Conservation (phyloP, 1,140 invertebrate species). For the Eurytemora carolleeae region DNA sequence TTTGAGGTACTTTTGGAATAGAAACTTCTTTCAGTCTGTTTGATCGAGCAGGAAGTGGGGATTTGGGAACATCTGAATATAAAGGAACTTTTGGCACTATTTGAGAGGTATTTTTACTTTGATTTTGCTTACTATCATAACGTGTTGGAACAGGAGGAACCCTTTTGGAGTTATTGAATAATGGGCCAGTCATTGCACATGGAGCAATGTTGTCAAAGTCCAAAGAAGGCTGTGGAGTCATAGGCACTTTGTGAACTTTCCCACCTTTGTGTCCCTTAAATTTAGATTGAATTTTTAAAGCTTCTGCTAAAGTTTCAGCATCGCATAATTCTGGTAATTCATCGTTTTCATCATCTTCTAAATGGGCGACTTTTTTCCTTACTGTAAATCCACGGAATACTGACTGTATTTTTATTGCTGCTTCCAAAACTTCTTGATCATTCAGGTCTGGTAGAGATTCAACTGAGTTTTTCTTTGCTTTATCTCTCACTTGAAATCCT, state of each 20-base stretch:
- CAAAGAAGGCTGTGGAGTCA: constrained; percentile 5
- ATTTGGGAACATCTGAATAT: neutral
- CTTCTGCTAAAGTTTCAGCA: neutral
- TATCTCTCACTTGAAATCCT: constrained; percentile 4
- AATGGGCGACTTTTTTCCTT: neutral
- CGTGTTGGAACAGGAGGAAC: neutral
- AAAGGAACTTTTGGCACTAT: neutral
- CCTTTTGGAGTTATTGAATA: neutral
- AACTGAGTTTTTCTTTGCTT: neutral
- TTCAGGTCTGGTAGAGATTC: constrained; percentile 6
- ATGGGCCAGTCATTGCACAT: neutral
- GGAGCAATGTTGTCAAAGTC: constrained; percentile 9
- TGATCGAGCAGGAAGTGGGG: constrained; percentile 8
- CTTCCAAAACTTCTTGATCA: neutral
- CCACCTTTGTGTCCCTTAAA: neutral
- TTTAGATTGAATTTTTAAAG: constrained; percentile 3
- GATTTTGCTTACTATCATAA: neutral
- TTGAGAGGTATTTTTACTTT: neutral
- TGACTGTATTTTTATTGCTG: constrained; percentile 11
- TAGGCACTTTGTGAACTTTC: neutral
- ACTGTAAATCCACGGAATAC: constrained; percentile 7
- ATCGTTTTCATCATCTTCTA: constrained; percentile 2
- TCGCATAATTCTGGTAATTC: neutral
- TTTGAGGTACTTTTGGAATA: neutral
- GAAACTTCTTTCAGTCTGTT: constrained; percentile 7